phyloP scores from a whole-genome alignment of 2,113 vertebrate species.

The Phalacrocorax pelagicus region DNA sequence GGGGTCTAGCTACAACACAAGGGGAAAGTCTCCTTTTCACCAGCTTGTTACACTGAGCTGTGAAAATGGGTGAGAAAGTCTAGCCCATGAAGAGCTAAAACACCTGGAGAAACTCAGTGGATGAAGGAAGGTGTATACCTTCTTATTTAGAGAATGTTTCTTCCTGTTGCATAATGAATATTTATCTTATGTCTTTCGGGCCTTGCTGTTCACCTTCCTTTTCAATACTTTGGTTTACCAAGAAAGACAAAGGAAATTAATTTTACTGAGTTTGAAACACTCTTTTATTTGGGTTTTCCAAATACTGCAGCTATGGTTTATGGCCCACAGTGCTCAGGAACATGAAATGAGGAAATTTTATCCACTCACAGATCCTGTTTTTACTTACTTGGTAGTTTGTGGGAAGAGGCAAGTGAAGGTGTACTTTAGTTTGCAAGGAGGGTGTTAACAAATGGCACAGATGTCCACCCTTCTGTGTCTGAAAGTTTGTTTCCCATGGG shows the following conservation, averaged over 20 bases:
- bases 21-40: background rate
- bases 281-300: background rate
- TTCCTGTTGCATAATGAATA: background rate
- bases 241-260: background rate
- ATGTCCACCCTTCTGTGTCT: background rate
- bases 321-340: background rate
- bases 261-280: background rate
- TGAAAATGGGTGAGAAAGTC: background rate
- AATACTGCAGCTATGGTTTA: background rate
- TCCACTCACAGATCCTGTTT: background rate
- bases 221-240: background rate
- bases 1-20: background rate
- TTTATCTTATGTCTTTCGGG: background rate
- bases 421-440: background rate
- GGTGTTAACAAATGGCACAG: background rate
- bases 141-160: slow-evolving; percentile 6
- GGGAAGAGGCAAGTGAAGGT: background rate
- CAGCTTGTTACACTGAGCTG: background rate
- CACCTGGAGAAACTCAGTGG: background rate
- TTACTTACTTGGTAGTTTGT: background rate
- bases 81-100: background rate
- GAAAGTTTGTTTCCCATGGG: background rate
- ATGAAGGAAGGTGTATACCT: background rate
- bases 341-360: background rate
- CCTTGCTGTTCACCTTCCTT: background rate